Base-by-base conservation (phyloP, 2,797 vertebrate species). In the Gallirallus australis region DNA sequence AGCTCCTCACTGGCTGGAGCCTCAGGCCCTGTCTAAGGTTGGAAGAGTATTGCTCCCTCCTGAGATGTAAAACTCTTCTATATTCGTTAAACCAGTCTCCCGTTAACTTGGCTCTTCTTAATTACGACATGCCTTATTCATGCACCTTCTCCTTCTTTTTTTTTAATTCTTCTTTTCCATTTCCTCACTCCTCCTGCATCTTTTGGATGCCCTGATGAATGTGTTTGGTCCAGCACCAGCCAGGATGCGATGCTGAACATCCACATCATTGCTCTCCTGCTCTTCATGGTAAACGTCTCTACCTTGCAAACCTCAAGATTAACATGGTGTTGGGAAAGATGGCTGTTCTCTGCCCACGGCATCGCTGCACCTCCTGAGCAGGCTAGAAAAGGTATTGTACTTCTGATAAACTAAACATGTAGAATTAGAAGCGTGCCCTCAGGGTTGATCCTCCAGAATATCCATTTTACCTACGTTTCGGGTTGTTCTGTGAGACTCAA, bases 291-390 rank as follows among this genome's bases (percentile, higher is more conserved):
- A 23, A 11, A 11, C 15, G 5, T 17, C 71, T 8, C 70, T 39
- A 19, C 39, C 12, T 31, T 53, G 39, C 30, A 76, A 66, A 57
- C 4, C 23, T 1, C n/a, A 27, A 42, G 28, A 35, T 39, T 10
- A 53, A 81, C 2, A 19, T 7, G 15, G 9, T 24, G 57, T 6
- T n/a, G 79, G 61, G 61, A 28, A 68, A 47, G 1, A 7, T 0
- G 33, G 25, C 39, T 17, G n/a, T 9, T 10, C 68, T n/a, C 39
- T 68, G 28, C 21, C 42, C 52, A 7, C n/a, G n/a, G 1, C 35
- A 14, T 20, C 0, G 0, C 0, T 2, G 6, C 27, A 76, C n/a
- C 73, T 77, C 50, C 75, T 3, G 28, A 12, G 11, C 15, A 33
- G 19, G 5, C 33, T 45, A 30, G 30, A 37, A 86, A 87, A 85